Percentiles rank a stretch among this genome's conserved stretches.
Conservation (phyloP, 2,113 vertebrate species). For the Grus americana region DNA sequence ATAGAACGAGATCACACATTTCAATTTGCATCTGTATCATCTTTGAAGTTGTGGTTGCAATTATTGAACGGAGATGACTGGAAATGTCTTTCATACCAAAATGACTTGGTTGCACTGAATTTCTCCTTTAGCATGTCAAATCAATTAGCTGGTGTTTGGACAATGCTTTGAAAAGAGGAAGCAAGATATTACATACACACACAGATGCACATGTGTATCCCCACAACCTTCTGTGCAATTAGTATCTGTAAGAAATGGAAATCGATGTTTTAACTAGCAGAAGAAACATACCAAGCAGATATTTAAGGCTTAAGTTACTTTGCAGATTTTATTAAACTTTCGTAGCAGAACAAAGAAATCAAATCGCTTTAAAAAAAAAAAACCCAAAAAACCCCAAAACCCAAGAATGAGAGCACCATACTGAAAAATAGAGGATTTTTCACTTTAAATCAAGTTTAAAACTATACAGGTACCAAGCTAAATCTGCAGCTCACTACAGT, state of each 20-base stretch:
- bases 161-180: conserved; percentile 67
- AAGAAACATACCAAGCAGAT: not conserved
- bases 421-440: not conserved
- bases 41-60: conserved; percentile 61
- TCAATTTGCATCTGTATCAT: conserved; percentile 55
- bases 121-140: conserved; percentile 59
- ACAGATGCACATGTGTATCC: conserved; percentile 3
- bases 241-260: conserved; percentile 26
- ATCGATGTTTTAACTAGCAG: not conserved
- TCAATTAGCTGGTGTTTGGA: conserved; percentile 61
- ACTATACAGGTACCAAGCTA: not conserved
- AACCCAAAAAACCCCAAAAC: too few species aligned
- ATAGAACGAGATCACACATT: conserved; percentile 56
- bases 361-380: not conserved
- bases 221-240: conserved; percentile 15
- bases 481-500: not conserved
- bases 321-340: not conserved
- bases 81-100: conserved; percentile 65
- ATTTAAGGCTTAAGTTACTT: conserved; percentile 3
- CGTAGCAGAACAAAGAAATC: not conserved
- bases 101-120: not conserved
- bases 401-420: not conserved
- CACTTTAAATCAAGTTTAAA: not conserved
- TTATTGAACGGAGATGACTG: conserved; percentile 61
- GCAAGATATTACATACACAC: conserved; percentile 8